A percentile compares a stretch with the other conserved stretches of the same genome.
phyloP scores from a whole-genome alignment of 2,113 vertebrate genomes.

The Pseudonaja textilis region DNA sequence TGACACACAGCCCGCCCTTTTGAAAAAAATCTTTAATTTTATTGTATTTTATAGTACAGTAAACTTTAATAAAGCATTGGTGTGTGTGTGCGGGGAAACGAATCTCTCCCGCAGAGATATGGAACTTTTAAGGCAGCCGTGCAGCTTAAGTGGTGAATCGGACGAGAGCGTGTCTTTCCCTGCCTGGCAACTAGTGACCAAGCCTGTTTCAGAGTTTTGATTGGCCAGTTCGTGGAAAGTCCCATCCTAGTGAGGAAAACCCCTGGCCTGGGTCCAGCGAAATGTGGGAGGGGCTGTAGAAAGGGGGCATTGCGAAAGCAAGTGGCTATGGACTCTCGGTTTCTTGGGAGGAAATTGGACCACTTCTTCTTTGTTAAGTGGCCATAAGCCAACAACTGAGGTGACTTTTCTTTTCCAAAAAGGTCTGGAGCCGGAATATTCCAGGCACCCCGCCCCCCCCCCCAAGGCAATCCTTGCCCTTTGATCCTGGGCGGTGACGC shows the following conservation, averaged over 20 bases:
- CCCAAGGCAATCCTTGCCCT: not conserved
- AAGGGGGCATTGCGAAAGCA: not conserved
- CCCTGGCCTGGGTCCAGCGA: not conserved
- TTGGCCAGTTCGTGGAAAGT: not conserved
- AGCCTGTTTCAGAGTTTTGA: not conserved
- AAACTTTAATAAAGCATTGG: not conserved
- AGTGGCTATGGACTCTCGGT: not conserved
- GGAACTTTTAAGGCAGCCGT: not conserved
- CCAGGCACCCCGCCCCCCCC: not conserved
- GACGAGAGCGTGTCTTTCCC: not conserved
- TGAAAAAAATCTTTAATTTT: not conserved
- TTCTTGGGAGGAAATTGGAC: not conserved
- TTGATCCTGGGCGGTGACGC: accelerated
- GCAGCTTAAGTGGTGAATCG: not conserved
- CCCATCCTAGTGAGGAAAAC: not conserved
- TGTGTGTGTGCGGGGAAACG: too few relatives aligned
- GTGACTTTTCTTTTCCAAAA: not conserved
- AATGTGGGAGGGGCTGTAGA: not conserved
- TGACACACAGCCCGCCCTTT: not conserved
- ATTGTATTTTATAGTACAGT: not conserved
- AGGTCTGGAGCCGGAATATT: not conserved
- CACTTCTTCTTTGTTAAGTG: not conserved
- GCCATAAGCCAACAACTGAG: not conserved
- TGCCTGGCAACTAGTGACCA: not conserved
- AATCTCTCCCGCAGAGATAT: not conserved